Percentiles rank a stretch among this genome's conserved stretches.
Evolutionary conservation across 2,113 vertebrate genomes (phyloP).

Genomic region (Strix uralensis): DNA sequence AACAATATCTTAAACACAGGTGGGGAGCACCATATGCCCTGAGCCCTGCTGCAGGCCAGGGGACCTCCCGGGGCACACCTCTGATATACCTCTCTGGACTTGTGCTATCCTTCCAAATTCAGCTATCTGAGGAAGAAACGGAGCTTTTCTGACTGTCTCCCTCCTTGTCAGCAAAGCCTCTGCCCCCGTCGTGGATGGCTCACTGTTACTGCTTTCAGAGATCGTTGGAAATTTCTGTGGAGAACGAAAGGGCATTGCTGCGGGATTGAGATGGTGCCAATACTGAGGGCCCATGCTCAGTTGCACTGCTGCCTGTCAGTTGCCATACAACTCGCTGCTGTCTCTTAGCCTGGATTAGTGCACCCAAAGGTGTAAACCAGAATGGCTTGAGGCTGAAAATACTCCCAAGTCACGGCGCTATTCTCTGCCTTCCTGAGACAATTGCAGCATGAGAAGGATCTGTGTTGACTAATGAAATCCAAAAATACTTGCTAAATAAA

Average conservation of each 20-base stretch:
- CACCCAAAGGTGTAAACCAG: background rate
- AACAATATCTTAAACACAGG: background rate
- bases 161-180: background rate
- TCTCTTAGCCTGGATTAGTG: background rate
- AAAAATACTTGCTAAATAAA: background rate
- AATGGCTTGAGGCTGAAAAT: background rate
- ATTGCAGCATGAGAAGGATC: background rate
- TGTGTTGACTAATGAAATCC: background rate
- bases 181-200: rapidly evolving
- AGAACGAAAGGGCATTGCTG: background rate
- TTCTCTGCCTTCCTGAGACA: background rate
- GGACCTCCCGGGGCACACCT: background rate
- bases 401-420: rapidly evolving
- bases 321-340: background rate
- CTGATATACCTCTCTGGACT: background rate
- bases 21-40: background rate
- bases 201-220: background rate
- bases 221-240: background rate
- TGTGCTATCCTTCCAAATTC: background rate
- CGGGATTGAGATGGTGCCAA: rapidly evolving
- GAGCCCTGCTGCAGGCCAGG: background rate
- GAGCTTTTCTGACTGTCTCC: background rate
- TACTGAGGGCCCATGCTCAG: background rate
- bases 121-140: background rate
- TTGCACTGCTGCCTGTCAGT: background rate